Evolutionary conservation across 2,113 vertebrate species (phyloP), one percentile per base, ranked within the genome.

Genomic region (Polypterus bichir): DNA sequence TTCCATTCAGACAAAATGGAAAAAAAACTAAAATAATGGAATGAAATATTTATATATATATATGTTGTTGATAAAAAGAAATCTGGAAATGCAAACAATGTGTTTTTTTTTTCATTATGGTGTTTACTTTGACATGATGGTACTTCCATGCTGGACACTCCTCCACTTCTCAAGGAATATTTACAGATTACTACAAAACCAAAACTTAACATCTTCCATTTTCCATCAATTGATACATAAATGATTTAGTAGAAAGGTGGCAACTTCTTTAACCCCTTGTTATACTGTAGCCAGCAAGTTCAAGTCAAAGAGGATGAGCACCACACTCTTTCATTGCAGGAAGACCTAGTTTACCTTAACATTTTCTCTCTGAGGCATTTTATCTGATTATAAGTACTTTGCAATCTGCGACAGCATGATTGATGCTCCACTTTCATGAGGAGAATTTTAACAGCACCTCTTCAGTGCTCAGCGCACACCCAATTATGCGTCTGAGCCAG

Each of bases 401-500:
- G 86, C 87, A 80, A 83, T 91, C 90, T 89, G 86, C 89, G 90
- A 91, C 92, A 88, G 87, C 77, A 86, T 95, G 93, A 97, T 96
- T 91, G 91, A 96, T 96, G 92, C 86, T 85, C 83, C 88, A 91
- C 89, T 91, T 88, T 92, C 92, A 93, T 91, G 89, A 94, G 90
- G 90, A 88, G 93, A 97, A 94, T 97, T 92, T 94, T 94, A 97
- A 97, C 95, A 97, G 91, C 89, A 91, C 91, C 92, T 88, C 90
- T 91, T 89, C 91, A 87, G 91, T 84, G 82, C 93, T 93, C 91
- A 85, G 77, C 86, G 92, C 89, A 82, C 92, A 92, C 91, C 94
- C 96, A 97, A 98, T 98, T 97, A 98, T 94, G 94, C 87, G 83
- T 94, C 93, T 91, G 92, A 90, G 93, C 92, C 86, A 84, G 93